Evolutionary conservation across 2,888 invertebrate genomes (phyloP), one percentile per base, ranked within the genome.

Genomic region (Drosophila monieri): DNA sequence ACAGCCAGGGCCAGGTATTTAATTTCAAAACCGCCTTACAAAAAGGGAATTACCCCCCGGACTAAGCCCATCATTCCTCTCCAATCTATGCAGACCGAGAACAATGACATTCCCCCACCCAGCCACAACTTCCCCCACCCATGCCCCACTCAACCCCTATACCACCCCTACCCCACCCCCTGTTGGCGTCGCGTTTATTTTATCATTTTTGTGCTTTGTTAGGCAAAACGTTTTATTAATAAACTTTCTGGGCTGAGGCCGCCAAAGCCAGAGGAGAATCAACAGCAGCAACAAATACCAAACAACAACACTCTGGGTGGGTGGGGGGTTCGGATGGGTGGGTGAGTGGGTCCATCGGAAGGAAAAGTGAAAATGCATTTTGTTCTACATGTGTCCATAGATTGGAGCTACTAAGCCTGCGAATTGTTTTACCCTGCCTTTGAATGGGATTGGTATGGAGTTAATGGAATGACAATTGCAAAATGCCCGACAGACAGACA

Each of bases 161-260:
- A 12, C 15, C 46, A 18, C 6, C 8, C 12, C 9, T 2, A 27
- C 27, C 25, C 23, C 14, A 12, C 9, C 52, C 9, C 52, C 64
- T 65, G 62, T 57, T 57, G 61, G 78, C 76, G 76, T 68, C 83
- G 78, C 83, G 76, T 68, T 83, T 81, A 81, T 70, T 78, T 85
- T 81, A 85, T 81, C 85, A 56, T 58, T 49, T 68, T 61, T 69
- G 74, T 71, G 67, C 79, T 78, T 80, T 80, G 80, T 85, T 64
- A 75, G 75, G 65, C 66, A 61, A 80, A 80, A 81, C 67, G 77
- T 75, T 80, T 71, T 80, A 80, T 85, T 80, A 80, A 80, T 80
- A 80, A 80, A 80, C 80, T 68, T 59, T 49, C 57, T 66, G 58
- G 39, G 47, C 52, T 48, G 30, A 48, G 52, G 35, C 32, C 39